These are phyloP conservation scores for Papilio xuthus DNA, from an alignment of 1,140 invertebrate species.

Conservation along the genomic window DNA sequence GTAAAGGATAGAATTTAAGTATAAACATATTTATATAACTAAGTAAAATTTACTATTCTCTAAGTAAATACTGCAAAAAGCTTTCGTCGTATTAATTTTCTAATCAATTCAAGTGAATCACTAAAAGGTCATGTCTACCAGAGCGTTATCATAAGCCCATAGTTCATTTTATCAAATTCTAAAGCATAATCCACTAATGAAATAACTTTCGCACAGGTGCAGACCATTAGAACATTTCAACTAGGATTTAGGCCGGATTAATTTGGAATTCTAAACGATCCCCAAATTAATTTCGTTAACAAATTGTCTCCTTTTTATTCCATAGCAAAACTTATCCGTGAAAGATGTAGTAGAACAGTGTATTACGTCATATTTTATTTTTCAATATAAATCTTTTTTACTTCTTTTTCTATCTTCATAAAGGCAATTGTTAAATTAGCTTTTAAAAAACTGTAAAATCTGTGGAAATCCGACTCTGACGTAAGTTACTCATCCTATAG, in stretches of 20 bases:
- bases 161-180: conserved; percentile 25
- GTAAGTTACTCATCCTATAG: too few relatives aligned
- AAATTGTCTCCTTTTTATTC: conserved; percentile 6
- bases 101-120: background rate
- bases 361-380: background rate
- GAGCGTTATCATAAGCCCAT: conserved; percentile 1
- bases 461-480: too few relatives aligned
- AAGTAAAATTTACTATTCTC: background rate
- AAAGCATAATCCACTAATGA: conserved; percentile 22
- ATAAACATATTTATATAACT: too few relatives aligned
- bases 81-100: background rate
- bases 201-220: conserved; percentile 24
- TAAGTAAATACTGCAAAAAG: background rate
- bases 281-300: conserved; percentile 13
- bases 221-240: conserved; percentile 23
- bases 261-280: conserved; percentile 25
- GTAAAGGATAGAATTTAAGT: too few relatives aligned
- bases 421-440: too few relatives aligned
- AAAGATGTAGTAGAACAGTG: background rate
- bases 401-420: background rate
- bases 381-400: background rate
- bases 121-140: conserved; percentile 2
- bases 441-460: too few relatives aligned
- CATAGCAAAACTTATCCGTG: background rate
- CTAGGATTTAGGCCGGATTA: conserved; percentile 25